A percentile compares a stretch with the other conserved stretches of the same genome.
These are phyloP conservation scores for Philopotamus ludificatus DNA, from an alignment of 1,140 invertebrate species.

Conservation along the genomic window DNA sequence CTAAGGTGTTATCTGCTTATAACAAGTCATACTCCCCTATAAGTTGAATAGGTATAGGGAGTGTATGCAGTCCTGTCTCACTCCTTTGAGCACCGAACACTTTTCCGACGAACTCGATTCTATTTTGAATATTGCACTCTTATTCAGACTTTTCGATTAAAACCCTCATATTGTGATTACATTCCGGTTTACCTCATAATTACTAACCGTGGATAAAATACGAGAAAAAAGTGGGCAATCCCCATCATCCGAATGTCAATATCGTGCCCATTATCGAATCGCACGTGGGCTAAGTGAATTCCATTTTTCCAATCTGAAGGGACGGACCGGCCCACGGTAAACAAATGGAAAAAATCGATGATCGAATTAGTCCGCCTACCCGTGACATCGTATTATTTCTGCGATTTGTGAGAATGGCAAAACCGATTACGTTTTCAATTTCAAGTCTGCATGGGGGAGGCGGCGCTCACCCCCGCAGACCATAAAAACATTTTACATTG, in stretches of 20 bases:
- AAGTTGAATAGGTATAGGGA: too few species aligned
- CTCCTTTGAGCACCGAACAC: too few species aligned
- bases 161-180: too few species aligned
- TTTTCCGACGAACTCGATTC: too few species aligned
- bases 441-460: constrained; percentile 27
- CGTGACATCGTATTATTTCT: constrained; percentile 22
- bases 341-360: constrained; percentile 32
- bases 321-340: background rate
- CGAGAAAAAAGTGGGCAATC: background rate
- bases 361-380: constrained; percentile 31
- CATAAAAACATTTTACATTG: too few species aligned
- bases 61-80: too few species aligned
- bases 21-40: too few species aligned
- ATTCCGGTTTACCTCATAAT: background rate
- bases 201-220: background rate
- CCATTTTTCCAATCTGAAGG: constrained; percentile 28
- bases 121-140: too few species aligned
- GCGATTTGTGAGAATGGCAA: constrained; percentile 36
- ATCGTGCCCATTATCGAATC: background rate
- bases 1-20: too few species aligned
- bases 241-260: background rate
- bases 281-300: constrained; percentile 21
- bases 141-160: too few species aligned
- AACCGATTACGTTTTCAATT: constrained; percentile 41
- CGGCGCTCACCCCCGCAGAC: constrained; percentile 2